These are phyloP conservation scores for Allolobophora icterica DNA, from an alignment of 2,888 invertebrate species.

Conservation along the genomic window DNA sequence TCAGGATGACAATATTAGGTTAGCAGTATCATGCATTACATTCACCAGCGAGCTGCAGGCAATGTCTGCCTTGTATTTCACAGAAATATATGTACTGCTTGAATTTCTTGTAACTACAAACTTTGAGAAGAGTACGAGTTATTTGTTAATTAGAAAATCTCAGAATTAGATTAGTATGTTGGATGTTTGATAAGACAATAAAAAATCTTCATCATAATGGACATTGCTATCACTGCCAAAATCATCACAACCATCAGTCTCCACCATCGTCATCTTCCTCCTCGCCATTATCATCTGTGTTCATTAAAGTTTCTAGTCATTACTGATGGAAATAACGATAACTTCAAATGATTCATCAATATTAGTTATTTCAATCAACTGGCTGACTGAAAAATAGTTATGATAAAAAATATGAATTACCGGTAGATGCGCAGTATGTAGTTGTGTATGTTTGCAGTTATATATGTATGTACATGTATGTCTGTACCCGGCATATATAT, in stretches of 20 bases:
- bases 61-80: background rate
- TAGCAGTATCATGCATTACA: background rate
- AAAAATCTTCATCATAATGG: no score
- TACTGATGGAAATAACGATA: no score
- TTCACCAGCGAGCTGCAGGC: background rate
- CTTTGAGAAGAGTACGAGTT: background rate
- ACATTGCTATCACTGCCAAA: no score
- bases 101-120: background rate
- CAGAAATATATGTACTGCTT: background rate
- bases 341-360: no score
- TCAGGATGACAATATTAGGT: slow-evolving; percentile 67
- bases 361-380: background rate
- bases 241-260: no score
- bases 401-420: background rate
- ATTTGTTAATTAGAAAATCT: background rate
- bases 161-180: background rate
- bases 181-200: no score
- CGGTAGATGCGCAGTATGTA: background rate
- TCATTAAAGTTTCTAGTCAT: no score
- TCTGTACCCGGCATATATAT: no score
- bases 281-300: no score
- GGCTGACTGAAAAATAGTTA: background rate
- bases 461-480: no score
- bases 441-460: no score
- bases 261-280: no score